A percentile compares a stretch with the other conserved stretches of the same genome.
phyloP scores from a whole-genome alignment of 1,140 invertebrate species.

The Heliconius melpomene region DNA sequence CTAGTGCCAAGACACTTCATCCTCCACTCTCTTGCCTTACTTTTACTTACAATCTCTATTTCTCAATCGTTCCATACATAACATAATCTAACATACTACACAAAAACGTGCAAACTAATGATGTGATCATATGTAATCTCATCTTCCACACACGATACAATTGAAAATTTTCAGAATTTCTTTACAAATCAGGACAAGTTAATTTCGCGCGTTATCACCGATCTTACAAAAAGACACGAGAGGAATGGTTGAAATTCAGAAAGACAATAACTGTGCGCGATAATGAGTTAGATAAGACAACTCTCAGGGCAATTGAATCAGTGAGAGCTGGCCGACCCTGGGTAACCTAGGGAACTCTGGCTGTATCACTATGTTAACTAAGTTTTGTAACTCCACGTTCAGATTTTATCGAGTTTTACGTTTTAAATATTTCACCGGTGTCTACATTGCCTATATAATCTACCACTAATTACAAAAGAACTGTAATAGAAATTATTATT shows the following conservation, averaged over 20 bases:
- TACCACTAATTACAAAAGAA: too few relatives aligned
- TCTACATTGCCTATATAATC: too few relatives aligned
- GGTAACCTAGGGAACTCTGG: constrained; percentile 24
- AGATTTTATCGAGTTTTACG: too few relatives aligned
- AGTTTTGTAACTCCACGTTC: not conserved
- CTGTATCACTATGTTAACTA: constrained; percentile 17
- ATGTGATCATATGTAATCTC: too few relatives aligned
- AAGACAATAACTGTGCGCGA: constrained; percentile 28
- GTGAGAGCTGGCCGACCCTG: constrained; percentile 29
- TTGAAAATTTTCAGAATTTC: constrained; percentile 3
- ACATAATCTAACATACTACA: too few relatives aligned
- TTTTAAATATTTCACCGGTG: too few relatives aligned
- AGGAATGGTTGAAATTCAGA: constrained; percentile 30
- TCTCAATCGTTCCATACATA: too few relatives aligned
- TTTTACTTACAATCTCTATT: not conserved
- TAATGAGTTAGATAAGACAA: constrained; percentile 26
- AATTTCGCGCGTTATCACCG: not conserved
- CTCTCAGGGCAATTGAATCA: constrained; percentile 31
- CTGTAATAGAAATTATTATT: too few relatives aligned
- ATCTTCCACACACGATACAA: not conserved
- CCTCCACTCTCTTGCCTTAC: not conserved
- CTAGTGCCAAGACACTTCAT: not conserved
- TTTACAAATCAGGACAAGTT: constrained; percentile 7
- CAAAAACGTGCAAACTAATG: too few relatives aligned
- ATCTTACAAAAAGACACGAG: constrained; percentile 1